Evolutionary conservation across 2,113 vertebrate species (phyloP).

Genomic region (Eclectus roratus): DNA sequence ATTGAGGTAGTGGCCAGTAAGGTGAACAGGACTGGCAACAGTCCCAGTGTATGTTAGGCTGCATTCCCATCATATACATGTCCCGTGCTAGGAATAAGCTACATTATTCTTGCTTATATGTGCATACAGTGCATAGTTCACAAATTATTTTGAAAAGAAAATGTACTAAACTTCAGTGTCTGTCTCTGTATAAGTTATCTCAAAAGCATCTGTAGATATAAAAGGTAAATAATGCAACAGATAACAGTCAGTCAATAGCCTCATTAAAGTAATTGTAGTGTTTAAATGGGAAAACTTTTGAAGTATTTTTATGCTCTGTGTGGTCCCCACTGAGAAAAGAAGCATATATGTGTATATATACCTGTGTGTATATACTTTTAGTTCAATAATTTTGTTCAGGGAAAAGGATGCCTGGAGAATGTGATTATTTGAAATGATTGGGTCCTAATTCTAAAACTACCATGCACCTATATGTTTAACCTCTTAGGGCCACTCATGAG

Average conservation of each 20-base stretch:
- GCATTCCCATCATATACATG: background rate
- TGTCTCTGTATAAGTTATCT: background rate
- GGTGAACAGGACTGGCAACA: background rate
- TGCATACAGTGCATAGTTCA: background rate
- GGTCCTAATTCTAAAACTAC: background rate
- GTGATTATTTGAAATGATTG: background rate
- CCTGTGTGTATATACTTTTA: background rate
- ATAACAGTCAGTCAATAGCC: background rate
- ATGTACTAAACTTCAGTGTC: background rate
- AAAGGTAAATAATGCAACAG: background rate
- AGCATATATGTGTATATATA: background rate
- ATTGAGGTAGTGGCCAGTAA: background rate
- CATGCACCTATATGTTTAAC: background rate
- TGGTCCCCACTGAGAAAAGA: background rate
- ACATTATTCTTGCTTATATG: background rate
- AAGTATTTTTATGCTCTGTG: background rate
- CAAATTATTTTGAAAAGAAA: background rate
- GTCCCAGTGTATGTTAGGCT: background rate
- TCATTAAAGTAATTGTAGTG: conserved; percentile 4
- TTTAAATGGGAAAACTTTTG: background rate
- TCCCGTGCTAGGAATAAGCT: background rate
- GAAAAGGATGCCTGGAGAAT: background rate
- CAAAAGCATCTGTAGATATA: background rate
- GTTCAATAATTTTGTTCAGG: background rate
- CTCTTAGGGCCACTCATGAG: background rate